A percentile compares a stretch with the other conserved stretches of the same genome.
Conservation (phyloP, 2,888 invertebrate species). For the Platycheirus albimanus region DNA sequence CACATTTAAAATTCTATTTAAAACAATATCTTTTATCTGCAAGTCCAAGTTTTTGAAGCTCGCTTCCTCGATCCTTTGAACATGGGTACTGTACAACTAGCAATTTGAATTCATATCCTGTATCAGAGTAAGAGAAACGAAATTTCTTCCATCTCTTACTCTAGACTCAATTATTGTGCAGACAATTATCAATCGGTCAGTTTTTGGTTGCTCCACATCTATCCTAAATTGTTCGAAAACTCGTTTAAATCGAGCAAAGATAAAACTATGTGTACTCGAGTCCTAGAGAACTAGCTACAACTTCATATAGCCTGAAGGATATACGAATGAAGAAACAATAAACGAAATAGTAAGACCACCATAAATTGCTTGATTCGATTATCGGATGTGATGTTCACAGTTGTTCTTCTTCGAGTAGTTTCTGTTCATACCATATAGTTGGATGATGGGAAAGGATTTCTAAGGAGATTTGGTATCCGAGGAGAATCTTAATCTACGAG, state of each 20-base stretch:
- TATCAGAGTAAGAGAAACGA: neutral
- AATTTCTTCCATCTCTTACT: neutral
- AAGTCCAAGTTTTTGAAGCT: neutral
- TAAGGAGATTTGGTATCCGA: conserved; percentile 46
- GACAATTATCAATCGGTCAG: conserved; percentile 71
- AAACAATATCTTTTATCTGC: conserved; percentile 36
- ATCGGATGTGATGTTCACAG: conserved; percentile 64
- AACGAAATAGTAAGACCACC: conserved; percentile 66
- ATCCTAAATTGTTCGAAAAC: conserved; percentile 46
- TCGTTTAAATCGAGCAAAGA: conserved; percentile 56
- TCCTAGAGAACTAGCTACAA: neutral
- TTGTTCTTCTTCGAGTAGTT: conserved; percentile 30
- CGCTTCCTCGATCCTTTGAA: too few relatives aligned
- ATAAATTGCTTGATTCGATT: conserved; percentile 74
- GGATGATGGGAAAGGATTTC: neutral
- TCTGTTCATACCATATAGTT: neutral
- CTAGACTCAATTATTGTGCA: conserved; percentile 63
- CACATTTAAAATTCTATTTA: conserved; percentile 52
- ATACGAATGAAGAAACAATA: conserved; percentile 65
- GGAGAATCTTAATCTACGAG: conserved; percentile 59
- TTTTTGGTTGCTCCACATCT: conserved; percentile 56
- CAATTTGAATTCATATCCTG: conserved; percentile 33
- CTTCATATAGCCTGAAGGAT: conserved; percentile 16
- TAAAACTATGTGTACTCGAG: neutral
- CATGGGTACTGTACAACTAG: too few relatives aligned